Percentiles rank a stretch among this genome's conserved stretches.
These are phyloP conservation scores for Zygothrica quintamaculata DNA, from an alignment of 2,888 invertebrate species.

Conservation along the genomic window DNA sequence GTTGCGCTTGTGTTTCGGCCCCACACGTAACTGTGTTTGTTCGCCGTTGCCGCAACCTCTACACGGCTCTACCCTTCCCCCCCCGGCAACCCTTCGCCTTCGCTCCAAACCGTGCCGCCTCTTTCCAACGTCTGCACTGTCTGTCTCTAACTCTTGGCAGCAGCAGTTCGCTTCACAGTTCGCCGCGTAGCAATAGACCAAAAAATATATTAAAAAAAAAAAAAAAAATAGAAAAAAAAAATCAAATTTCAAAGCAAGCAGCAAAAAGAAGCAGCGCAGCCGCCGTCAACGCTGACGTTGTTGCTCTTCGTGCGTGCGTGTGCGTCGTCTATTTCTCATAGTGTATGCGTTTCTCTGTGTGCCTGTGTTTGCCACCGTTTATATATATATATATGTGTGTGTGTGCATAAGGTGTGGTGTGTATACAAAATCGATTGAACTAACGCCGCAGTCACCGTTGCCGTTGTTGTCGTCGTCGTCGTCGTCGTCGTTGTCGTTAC, in stretches of 20 bases:
- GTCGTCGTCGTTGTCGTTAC: conserved; percentile 32
- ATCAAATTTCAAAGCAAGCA: conserved; percentile 26
- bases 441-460: conserved; percentile 26
- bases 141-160: conserved; percentile 26
- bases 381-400: too few species aligned
- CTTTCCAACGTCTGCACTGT: conserved; percentile 5
- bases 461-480: conserved; percentile 15
- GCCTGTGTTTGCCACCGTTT: too few species aligned
- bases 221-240: too few species aligned
- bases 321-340: background rate
- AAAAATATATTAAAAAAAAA: too few species aligned
- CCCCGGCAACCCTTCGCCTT: background rate
- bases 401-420: conserved; percentile 69
- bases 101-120: too few species aligned
- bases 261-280: conserved; percentile 34
- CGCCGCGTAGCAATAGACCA: conserved; percentile 43
- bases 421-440: conserved; percentile 72
- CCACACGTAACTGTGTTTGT: conserved; percentile 23
- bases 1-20: conserved; percentile 17
- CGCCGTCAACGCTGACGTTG: conserved; percentile 26
- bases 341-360: conserved; percentile 14
- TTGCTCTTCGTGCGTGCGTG: conserved; percentile 20
- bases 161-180: conserved; percentile 12
- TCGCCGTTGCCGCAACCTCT: conserved; percentile 2
- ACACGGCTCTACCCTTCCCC: too few species aligned